Base-by-base conservation (phyloP, 2,888 invertebrate genomes). In the Agriopis leucophaearia region DNA sequence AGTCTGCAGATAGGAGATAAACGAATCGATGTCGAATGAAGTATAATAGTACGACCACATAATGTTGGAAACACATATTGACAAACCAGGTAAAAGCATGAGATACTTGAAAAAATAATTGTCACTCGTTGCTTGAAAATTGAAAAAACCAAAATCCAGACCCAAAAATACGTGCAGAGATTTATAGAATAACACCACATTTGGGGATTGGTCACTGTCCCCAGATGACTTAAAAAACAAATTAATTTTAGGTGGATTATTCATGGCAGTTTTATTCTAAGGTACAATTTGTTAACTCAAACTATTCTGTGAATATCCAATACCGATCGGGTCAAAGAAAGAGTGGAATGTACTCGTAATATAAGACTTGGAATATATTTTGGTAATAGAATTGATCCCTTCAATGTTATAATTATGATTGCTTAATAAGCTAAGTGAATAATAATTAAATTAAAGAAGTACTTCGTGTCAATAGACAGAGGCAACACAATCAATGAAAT, bases 251-350 rank as follows among this genome's bases (percentile, higher is more conserved):
- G 13, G 18, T 27, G 13, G 13, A 6, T 27, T 18, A 18, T 18
- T 50, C 50, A 50, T 50, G 27, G 18, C 18, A 27, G 3, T 27
- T 13, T 48, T 10, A 10, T 48, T 48, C 12, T 48, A 16, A 18
- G 8, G 3, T 27, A 13, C 74, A 78, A 76, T 47, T 47, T 16
- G 1, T 27, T 27, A 27, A 27, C 3, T 27, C 1, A 3, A 27
- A 27, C 18, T 27, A 27, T 27, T 27, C 18, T 27, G 1, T 3
- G 18, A 27, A 27, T 3, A 27, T 27, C 18, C 18, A 27, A 27
- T 27, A 27, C 18, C 3, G 18, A 27, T 27, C 18, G 18, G 18
- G 18, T 27, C 18, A 27, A 27, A 27, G 18, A 2, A 27, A 3
- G 18, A 27, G 18, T n/a, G n/a, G n/a, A n/a, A n/a, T n/a, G n/a